Percentiles rank a stretch among this genome's conserved stretches.
These are phyloP conservation scores for Semaprochilodus insignis DNA, from an alignment of 2,797 vertebrate genomes.

Conservation along the genomic window DNA sequence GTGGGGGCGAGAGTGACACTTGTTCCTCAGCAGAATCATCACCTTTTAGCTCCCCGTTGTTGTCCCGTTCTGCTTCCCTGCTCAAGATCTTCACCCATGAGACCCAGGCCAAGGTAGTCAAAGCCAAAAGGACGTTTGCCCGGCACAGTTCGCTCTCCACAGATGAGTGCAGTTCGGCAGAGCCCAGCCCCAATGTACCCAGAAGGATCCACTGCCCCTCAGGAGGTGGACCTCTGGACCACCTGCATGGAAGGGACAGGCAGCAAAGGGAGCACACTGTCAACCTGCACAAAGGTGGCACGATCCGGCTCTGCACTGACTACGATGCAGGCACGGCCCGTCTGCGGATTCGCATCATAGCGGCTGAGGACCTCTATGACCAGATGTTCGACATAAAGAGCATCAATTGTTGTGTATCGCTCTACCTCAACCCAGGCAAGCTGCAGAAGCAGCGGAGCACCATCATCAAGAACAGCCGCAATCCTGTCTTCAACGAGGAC, in stretches of 20 bases:
- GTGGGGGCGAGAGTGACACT: slow-evolving; percentile 95
- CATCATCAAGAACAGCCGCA: slow-evolving; percentile 95
- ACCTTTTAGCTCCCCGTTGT: slow-evolving; percentile 91
- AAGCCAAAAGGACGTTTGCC: slow-evolving; percentile 89
- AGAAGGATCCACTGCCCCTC: slow-evolving; percentile 81
- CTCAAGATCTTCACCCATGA: slow-evolving; percentile 95
- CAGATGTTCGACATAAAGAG: slow-evolving; percentile 85
- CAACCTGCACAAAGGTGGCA: slow-evolving; percentile 86
- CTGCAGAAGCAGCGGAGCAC: slow-evolving; percentile 96
- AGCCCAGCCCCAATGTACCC: slow-evolving; percentile 90
- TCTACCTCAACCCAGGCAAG: slow-evolving; percentile 95
- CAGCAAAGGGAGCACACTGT: slow-evolving; percentile 79
- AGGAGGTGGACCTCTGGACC: slow-evolving; percentile 63
- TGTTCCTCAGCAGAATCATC: slow-evolving; percentile 96
- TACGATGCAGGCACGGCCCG: slow-evolving; percentile 87
- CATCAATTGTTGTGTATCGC: slow-evolving; percentile 95
- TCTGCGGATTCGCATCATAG: slow-evolving; percentile 87
- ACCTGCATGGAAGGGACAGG: slow-evolving; percentile 43
- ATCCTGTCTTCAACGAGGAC: slow-evolving; percentile 96
- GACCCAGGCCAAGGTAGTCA: slow-evolving; percentile 93
- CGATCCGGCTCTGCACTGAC: slow-evolving; percentile 84
- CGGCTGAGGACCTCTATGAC: slow-evolving; percentile 90
- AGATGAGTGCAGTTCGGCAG: slow-evolving; percentile 92
- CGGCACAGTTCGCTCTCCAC: slow-evolving; percentile 94
- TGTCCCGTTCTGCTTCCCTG: slow-evolving; percentile 93